Base-by-base conservation (phyloP, 2,888 invertebrate genomes). In the Cryptocephalus primarius region DNA sequence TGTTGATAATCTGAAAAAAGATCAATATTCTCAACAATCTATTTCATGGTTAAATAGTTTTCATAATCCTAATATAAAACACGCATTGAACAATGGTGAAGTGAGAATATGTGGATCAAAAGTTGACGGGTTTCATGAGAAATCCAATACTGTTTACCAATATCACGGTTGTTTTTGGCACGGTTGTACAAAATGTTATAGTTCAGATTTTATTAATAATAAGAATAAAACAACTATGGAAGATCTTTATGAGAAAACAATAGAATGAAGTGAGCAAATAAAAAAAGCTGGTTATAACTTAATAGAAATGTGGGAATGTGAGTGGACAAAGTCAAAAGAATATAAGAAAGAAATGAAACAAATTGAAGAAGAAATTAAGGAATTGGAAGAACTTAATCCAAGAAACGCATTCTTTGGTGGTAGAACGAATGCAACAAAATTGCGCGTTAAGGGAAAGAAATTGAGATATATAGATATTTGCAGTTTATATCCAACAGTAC, bases 381-480 rank as follows among this genome's bases (percentile, higher is more conserved):
- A 39, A 12, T 32, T 31, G 3, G 44, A 44, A 39, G 32, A 13
- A 14, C 39, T 55, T 14, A 47, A 54, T 31, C 52, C 54, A 42
- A 46, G 52, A 46, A 48, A 56, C 43, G 53, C 50, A 32, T 54
- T 55, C 44, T 56, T 48, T 46, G 54, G 55, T 1, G 54, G 55
- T 22, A 45, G 55, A 49, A 56, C 55, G 9, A 52, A 57, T 43
- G 52, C 50, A 11, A 47, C 48, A 33, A 53, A 54, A 47, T 48
- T 57, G 43, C 45, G 39, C 36, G 49, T 48, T 14, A 43, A 46
- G 33, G 47, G 41, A 9, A 51, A 55, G 45, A 53, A 53, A 50
- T 42, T 54, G 44, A 46, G 46, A 49, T 56, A 56, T 47, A 53
- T 56, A 44, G 49, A 56, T 50, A 50, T 58, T 39, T 51, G 50